These are phyloP conservation scores for Ennomos erosarius DNA, from an alignment of 2,888 invertebrate genomes.

Conservation along the genomic window DNA sequence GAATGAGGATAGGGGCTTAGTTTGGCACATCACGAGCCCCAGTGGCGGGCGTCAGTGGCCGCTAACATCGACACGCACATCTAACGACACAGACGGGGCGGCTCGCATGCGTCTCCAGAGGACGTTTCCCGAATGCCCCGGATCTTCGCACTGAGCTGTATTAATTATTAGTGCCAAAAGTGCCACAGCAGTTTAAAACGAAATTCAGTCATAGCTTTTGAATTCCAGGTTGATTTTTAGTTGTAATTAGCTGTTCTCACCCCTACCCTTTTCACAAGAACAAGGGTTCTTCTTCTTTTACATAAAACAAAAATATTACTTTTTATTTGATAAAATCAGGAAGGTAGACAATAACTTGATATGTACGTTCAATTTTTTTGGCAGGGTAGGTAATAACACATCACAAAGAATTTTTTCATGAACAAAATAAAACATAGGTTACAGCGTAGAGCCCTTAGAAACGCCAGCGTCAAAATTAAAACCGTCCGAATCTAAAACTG, in stretches of 20 bases:
- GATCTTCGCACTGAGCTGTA: background rate
- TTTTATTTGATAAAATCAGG: too few species aligned
- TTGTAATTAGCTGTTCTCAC: too few species aligned
- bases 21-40: constrained; percentile 54
- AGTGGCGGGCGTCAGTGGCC: constrained; percentile 71
- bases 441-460: too few species aligned
- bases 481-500: too few species aligned
- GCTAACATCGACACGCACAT: constrained; percentile 81
- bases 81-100: constrained; percentile 73
- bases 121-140: constrained; percentile 36
- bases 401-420: too few species aligned
- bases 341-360: too few species aligned
- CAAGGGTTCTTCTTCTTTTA: background rate
- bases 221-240: background rate
- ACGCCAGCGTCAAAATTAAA: too few species aligned
- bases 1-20: constrained; percentile 49
- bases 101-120: constrained; percentile 40
- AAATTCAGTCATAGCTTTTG: background rate
- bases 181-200: background rate
- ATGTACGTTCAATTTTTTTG: too few species aligned
- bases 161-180: background rate
- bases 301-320: too few species aligned
- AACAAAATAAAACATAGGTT: too few species aligned
- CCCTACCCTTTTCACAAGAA: too few species aligned
- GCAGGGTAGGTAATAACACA: too few species aligned